Evolutionary conservation across 2,888 invertebrate genomes (phyloP).

Genomic region (Mimumesa dahlbomi): DNA sequence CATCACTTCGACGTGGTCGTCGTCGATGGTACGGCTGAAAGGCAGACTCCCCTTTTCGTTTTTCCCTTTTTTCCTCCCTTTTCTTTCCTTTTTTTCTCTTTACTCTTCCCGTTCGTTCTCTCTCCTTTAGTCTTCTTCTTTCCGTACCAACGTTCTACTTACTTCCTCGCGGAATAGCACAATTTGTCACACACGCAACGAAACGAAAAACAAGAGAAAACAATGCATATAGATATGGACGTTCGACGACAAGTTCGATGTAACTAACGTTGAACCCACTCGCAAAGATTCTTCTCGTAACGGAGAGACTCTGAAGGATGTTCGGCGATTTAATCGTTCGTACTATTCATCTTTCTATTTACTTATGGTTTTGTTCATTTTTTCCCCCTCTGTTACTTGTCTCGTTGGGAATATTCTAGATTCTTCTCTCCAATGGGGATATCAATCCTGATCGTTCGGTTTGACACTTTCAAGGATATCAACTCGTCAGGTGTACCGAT

Average conservation of each 20-base stretch:
- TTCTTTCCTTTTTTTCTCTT: no score
- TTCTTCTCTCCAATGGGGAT: no score
- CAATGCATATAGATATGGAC: no score
- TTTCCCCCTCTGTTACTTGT: no score
- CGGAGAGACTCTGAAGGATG: no score
- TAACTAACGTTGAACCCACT: no score
- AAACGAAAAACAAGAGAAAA: no score
- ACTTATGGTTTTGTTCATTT: no score
- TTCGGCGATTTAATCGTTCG: no score
- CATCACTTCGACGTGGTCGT: constrained; percentile 33
- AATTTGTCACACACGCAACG: constrained; percentile 49
- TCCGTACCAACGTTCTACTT: constrained; percentile 1
- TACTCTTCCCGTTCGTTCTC: background rate
- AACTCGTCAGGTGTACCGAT: background rate
- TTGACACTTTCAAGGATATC: background rate
- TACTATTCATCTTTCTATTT: no score
- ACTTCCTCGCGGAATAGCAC: constrained; percentile 40
- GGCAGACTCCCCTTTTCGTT: constrained; percentile 7
- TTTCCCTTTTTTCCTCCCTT: constrained; percentile 12
- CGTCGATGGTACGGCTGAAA: constrained; percentile 9
- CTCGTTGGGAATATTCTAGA: no score
- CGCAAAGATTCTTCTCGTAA: no score
- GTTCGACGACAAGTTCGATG: constrained; percentile 35
- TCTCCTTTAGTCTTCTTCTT: constrained; percentile 6
- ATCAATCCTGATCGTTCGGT: background rate